Evolutionary conservation across 2,797 vertebrate genomes (phyloP).

Genomic region (Echiichthys vipera): DNA sequence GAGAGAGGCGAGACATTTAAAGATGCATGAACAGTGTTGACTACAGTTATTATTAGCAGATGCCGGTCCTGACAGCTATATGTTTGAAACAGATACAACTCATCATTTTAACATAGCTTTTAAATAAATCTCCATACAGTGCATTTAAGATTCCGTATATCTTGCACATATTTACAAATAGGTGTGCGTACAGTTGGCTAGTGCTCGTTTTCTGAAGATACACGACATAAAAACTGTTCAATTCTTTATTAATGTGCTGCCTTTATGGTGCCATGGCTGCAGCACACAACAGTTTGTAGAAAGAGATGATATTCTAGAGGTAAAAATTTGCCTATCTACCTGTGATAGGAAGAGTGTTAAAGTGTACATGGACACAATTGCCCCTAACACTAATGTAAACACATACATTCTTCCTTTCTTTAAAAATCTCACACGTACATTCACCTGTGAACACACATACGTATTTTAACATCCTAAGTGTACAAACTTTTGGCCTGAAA

Average conservation of each 20-base stretch:
- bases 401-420: slow-evolving; percentile 56
- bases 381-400: slow-evolving; percentile 68
- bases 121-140: slow-evolving; percentile 70
- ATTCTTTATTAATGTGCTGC: slow-evolving; percentile 60
- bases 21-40: slow-evolving; percentile 34
- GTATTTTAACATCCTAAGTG: slow-evolving; percentile 47
- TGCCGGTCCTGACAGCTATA: slow-evolving; percentile 43
- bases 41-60: slow-evolving; percentile 44
- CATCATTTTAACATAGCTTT: slow-evolving; percentile 67
- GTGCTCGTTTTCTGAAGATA: slow-evolving; percentile 68
- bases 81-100: slow-evolving; percentile 57
- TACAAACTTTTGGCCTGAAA: slow-evolving; percentile 69
- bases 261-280: slow-evolving; percentile 47
- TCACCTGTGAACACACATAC: slow-evolving; percentile 55
- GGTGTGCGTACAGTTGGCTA: slow-evolving; percentile 79
- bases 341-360: slow-evolving; percentile 64
- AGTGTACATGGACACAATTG: slow-evolving; percentile 59
- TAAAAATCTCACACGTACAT: slow-evolving; percentile 67
- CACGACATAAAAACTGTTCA: slow-evolving; percentile 57
- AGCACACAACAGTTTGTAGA: slow-evolving; percentile 61
- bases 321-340: slow-evolving; percentile 67
- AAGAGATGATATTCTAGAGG: slow-evolving; percentile 64
- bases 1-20: slow-evolving; percentile 36
- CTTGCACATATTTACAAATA: slow-evolving; percentile 80
- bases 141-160: slow-evolving; percentile 77